Evolutionary conservation across 2,797 vertebrate genomes (phyloP).

Genomic region (Masticophis lateralis): DNA sequence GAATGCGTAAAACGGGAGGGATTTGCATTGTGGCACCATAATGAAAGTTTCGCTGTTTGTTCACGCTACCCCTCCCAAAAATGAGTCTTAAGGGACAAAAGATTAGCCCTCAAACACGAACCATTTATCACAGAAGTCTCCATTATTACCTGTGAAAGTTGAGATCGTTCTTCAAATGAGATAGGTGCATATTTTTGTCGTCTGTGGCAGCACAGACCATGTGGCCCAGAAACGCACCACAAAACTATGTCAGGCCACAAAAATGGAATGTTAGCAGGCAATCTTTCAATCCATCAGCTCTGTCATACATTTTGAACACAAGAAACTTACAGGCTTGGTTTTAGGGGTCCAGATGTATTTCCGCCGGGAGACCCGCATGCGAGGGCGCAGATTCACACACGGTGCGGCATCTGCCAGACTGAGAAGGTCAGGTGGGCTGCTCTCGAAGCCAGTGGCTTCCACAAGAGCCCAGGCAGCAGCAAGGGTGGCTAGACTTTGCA

Average conservation of each 20-base stretch:
- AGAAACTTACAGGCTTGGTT: conserved; percentile 83
- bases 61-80: background rate
- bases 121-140: background rate
- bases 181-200: background rate
- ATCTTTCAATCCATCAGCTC: background rate
- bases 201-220: background rate
- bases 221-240: background rate
- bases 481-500: conserved; percentile 89
- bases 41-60: background rate
- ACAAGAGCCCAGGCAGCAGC: conserved; percentile 90
- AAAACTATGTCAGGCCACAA: background rate
- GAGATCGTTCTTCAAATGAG: background rate
- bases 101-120: background rate
- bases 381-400: conserved; percentile 65
- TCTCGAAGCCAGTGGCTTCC: conserved; percentile 71
- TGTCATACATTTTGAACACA: background rate
- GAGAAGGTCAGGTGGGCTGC: conserved; percentile 48
- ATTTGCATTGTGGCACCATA: background rate
- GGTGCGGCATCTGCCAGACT: conserved; percentile 45
- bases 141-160: background rate
- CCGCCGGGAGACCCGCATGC: conserved; percentile 82
- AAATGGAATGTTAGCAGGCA: background rate
- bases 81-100: background rate
- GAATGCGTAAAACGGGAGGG: background rate
- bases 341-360: conserved; percentile 94